Base-by-base conservation (phyloP, 2,113 vertebrate species). In the Cyanoramphus novaezelandiae region DNA sequence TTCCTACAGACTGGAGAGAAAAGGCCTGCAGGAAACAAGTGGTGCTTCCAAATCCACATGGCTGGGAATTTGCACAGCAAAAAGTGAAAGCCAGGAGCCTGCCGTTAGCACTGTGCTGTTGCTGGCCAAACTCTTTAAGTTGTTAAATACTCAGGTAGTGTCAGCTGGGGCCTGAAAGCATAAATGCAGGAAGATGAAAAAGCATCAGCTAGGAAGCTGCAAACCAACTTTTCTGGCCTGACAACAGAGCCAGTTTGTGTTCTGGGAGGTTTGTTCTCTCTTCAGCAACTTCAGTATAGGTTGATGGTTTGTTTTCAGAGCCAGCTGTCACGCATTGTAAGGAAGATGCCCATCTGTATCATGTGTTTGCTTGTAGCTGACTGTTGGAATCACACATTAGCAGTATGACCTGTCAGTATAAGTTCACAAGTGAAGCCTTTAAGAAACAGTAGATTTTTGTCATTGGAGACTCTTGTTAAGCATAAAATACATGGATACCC, bases 341-440 rank as follows among this genome's bases (percentile, higher is more conserved):
- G 59, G 63, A 94, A 82, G 92, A 91, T 93, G 81, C 67, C 86
- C 63, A 37, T 95, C 83, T 96, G 83, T 91, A 74, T 82, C 57
- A 14, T 78, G 44, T 87, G 52, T 79, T 91, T 90, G 41, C 91
- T 62, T 82, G 53, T 90, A 80, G 70, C 39, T 89, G 90, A 35
- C 92, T 76, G 80, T 78, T 95, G 72, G 82, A 92, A 78, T 57
- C 62, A 27, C 57, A 60, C 49, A 29, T 90, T 67, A 94, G 76
- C 80, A 68, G 33, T 71, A 13, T 89, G 96, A 94, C 88, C 80
- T 91, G 88, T 63, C 74, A 94, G 69, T 35, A 1, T 55, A 83
- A 90, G 76, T 95, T 93, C 88, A 93, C 52, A 88, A 92, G 37
- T 35, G 63, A 92, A 95, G 44, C 70, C 62, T 96, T 92, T 84